Percentiles rank a stretch among this genome's conserved stretches.
Conservation (phyloP, 2,113 vertebrate species). For the Podarcis muralis region DNA sequence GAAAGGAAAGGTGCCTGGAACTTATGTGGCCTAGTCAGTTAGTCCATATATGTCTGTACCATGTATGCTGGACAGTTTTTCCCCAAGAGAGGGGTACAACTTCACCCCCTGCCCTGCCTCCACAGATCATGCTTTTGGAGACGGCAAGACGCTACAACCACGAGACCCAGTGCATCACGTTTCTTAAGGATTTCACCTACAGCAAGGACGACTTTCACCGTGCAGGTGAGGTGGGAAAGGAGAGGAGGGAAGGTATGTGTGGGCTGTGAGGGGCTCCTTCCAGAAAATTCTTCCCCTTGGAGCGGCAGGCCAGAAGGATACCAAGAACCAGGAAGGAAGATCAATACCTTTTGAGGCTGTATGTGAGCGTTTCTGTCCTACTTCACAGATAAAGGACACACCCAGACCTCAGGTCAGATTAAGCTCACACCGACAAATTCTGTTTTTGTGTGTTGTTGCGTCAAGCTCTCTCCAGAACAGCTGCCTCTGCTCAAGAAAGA, state of each 20-base stretch:
- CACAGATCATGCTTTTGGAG: slow-evolving; percentile 77
- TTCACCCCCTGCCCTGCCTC: neutral
- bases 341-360: neutral
- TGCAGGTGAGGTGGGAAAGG: slow-evolving; percentile 58
- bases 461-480: neutral
- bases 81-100: no score
- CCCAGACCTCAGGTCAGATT: neutral
- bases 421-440: neutral
- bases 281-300: neutral
- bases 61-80: neutral
- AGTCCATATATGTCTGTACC: no score
- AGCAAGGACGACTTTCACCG: slow-evolving; percentile 79
- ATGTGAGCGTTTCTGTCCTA: neutral
- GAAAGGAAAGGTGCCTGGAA: neutral
- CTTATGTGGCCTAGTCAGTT: neutral
- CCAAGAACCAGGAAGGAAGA: neutral
- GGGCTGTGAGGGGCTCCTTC: neutral
- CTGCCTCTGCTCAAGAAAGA: neutral
- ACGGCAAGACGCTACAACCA: slow-evolving; percentile 77
- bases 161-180: slow-evolving; percentile 75
- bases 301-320: neutral
- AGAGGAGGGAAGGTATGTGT: no score
- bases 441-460: neutral
- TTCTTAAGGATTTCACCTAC: slow-evolving; percentile 79
- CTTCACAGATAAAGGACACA: neutral